These are phyloP conservation scores for Copidosoma floridanum DNA, from an alignment of 1,140 invertebrate species.

Conservation along the genomic window DNA sequence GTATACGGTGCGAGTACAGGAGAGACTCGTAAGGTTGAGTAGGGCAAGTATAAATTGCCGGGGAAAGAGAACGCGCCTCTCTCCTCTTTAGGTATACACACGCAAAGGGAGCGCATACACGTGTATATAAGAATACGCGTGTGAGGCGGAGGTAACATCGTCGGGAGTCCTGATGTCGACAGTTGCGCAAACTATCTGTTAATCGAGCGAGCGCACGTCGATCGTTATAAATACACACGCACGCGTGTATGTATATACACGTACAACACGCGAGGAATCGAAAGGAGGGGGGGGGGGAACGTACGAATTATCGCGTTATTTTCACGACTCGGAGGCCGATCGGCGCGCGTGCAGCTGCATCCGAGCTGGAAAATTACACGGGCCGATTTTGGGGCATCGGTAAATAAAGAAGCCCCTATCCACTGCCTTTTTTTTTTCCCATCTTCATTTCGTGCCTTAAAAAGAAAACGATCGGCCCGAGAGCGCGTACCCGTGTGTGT, in stretches of 20 bases:
- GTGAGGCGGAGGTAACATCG: too few relatives aligned
- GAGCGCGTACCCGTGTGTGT: background rate
- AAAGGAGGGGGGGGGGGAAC: background rate
- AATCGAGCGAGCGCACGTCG: background rate
- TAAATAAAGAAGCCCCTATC: constrained; percentile 4
- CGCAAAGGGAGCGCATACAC: too few relatives aligned
- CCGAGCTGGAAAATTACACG: constrained; percentile 9
- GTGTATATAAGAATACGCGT: too few relatives aligned
- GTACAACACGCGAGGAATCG: background rate
- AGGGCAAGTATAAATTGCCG: too few relatives aligned
- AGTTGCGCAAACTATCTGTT: constrained; percentile 16
- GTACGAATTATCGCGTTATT: constrained; percentile 19
- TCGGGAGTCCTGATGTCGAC: too few relatives aligned
- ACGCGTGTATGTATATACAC: too few relatives aligned
- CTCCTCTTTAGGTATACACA: too few relatives aligned
- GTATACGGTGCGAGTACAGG: too few relatives aligned
- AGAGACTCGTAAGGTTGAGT: too few relatives aligned
- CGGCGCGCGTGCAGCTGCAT: background rate
- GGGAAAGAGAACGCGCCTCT: too few relatives aligned
- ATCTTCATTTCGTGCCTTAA: background rate
- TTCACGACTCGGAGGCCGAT: background rate
- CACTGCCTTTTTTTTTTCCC: background rate
- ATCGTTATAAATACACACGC: background rate
- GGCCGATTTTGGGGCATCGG: background rate
- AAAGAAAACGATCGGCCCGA: background rate